Percentiles rank a stretch among this genome's conserved stretches.
phyloP scores from a whole-genome alignment of 2,888 invertebrate genomes.

The Pseudeuparius sepicola region DNA sequence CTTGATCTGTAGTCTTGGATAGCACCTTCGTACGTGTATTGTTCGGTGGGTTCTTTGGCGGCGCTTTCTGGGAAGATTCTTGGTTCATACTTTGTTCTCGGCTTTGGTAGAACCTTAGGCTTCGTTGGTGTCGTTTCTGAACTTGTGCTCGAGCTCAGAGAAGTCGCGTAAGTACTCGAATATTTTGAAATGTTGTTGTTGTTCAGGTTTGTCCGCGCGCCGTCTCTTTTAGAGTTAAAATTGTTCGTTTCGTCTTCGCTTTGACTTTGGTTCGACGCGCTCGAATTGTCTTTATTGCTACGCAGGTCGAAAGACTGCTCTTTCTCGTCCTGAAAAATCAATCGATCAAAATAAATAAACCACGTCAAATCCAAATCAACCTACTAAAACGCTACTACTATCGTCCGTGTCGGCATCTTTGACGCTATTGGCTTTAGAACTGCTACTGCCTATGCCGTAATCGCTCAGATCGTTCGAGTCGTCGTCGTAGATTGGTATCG shows the following conservation, averaged over 20 bases:
- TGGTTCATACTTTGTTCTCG: conserved; percentile 16
- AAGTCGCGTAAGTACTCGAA: conserved; percentile 19
- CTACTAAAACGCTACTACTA: conserved; percentile 33
- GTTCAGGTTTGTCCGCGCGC: conserved; percentile 41
- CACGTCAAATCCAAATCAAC: too few species aligned
- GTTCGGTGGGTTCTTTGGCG: conserved; percentile 58
- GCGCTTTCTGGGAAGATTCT: background rate
- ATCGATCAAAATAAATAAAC: background rate
- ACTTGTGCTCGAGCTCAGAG: conserved; percentile 15
- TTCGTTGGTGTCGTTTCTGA: conserved; percentile 17
- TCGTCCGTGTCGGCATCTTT: conserved; percentile 37
- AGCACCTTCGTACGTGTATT: conserved; percentile 81
- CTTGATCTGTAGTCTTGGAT: conserved; percentile 78
- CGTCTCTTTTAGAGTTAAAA: conserved; percentile 17
- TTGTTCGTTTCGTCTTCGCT: conserved; percentile 31
- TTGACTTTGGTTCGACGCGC: conserved; percentile 34
- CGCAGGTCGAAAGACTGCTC: conserved; percentile 28
- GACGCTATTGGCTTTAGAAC: conserved; percentile 34
- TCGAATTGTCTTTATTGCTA: conserved; percentile 30
- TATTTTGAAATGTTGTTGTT: conserved; percentile 46
- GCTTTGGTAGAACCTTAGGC: conserved; percentile 19
- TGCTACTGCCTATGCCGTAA: conserved; percentile 53
- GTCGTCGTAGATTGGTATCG: conserved; percentile 64
- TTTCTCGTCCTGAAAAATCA: conserved; percentile 30
- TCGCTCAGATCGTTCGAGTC: conserved; percentile 78